Conservation (phyloP, 2,888 invertebrate genomes). For the Hirtodrosophila trivittata region DNA sequence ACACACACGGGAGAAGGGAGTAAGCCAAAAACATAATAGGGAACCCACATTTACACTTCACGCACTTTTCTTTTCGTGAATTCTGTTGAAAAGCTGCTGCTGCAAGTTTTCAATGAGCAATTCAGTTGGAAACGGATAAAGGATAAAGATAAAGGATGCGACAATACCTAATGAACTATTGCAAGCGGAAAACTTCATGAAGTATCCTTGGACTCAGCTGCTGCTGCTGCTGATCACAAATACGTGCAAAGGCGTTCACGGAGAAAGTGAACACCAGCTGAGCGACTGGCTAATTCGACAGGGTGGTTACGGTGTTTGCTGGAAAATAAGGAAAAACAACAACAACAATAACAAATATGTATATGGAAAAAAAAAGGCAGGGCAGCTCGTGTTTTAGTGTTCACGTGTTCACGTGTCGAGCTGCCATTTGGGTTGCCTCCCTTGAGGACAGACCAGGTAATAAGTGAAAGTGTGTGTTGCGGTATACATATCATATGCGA, state of each 20-base stretch:
- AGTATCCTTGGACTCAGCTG: too few species aligned
- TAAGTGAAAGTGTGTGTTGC: conserved; percentile 67
- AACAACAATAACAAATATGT: too few species aligned
- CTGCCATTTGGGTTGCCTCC: conserved; percentile 64
- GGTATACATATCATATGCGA: conserved; percentile 3
- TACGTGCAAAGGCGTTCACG: not conserved
- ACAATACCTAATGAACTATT: too few species aligned
- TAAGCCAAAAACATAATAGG: not conserved
- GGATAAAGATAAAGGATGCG: not conserved
- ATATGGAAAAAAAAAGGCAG: conserved; percentile 14
- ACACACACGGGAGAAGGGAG: not conserved
- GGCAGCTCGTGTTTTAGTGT: conserved; percentile 19
- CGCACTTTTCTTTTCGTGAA: too few species aligned
- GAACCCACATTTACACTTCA: not conserved
- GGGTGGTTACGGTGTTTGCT: conserved; percentile 18
- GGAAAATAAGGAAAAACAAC: not conserved
- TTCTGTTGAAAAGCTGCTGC: too few species aligned
- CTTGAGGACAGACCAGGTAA: conserved; percentile 48
- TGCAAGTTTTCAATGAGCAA: too few species aligned
- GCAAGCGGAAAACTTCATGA: not conserved
- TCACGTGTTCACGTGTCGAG: conserved; percentile 61
- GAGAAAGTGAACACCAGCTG: conserved; percentile 20
- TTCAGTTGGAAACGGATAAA: not conserved
- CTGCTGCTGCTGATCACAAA: not conserved
- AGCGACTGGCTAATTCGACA: conserved; percentile 25